Percentiles rank a stretch among this genome's conserved stretches.
Conservation (phyloP, 1,140 invertebrate species). For the Drosophila virilis region DNA sequence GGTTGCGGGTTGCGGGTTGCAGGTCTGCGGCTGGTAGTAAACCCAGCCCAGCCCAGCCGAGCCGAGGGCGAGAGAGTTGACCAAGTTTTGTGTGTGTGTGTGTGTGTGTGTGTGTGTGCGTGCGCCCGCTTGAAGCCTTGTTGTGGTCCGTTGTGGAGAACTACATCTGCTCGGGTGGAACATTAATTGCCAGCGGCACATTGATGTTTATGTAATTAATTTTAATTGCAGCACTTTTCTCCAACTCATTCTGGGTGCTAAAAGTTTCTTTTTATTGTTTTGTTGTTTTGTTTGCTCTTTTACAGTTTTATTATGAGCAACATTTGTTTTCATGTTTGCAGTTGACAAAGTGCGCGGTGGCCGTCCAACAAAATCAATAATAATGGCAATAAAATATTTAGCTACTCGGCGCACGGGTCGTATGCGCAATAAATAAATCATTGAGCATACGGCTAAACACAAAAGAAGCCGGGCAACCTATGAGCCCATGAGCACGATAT, state of each 20-base stretch:
- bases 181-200: conserved; percentile 72
- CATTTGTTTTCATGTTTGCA: conserved; percentile 24
- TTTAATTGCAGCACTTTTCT: conserved; percentile 69
- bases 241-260: conserved; percentile 11
- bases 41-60: not conserved
- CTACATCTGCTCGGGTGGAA: conserved; percentile 36
- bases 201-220: conserved; percentile 78
- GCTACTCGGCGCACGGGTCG: conserved; percentile 27
- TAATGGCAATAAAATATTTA: conserved; percentile 60
- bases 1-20: conserved; percentile 6
- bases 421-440: conserved; percentile 68
- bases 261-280: conserved; percentile 55
- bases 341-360: conserved; percentile 29
- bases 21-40: not conserved
- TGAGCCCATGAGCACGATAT: not conserved
- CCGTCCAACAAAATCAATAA: conserved; percentile 52
- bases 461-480: not conserved
- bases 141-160: conserved; percentile 19
- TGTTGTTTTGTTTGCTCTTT: conserved; percentile 41
- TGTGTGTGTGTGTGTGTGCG: conserved; percentile 6
- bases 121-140: conserved; percentile 35
- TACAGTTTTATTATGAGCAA: conserved; percentile 32
- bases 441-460: conserved; percentile 7
- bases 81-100: conserved; percentile 18
- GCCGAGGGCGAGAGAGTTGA: conserved; percentile 6